Evolutionary conservation across 2,113 vertebrate genomes (phyloP).

Genomic region (Cichladusa arquata): DNA sequence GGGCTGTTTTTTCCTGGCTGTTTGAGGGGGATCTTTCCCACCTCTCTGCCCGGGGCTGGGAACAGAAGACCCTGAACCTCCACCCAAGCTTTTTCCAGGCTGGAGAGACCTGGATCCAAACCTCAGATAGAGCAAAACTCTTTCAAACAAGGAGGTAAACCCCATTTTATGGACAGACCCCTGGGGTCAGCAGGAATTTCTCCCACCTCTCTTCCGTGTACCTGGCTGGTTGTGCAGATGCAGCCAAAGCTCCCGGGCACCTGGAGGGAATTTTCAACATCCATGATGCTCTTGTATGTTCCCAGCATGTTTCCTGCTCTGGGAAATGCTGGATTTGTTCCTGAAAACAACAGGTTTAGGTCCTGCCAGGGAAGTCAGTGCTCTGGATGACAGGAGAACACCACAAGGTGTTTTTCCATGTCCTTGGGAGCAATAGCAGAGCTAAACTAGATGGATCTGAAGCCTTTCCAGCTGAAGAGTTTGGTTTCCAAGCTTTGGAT

Average conservation of each 20-base stretch:
- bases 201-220: rapidly evolving
- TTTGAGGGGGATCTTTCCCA: not conserved
- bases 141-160: not conserved
- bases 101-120: not conserved
- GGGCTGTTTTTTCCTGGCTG: too few species aligned
- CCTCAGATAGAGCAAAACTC: not conserved
- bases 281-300: rapidly evolving
- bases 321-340: not conserved
- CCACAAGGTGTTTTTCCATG: not conserved
- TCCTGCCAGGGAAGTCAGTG: not conserved
- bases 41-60: not conserved
- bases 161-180: rapidly evolving
- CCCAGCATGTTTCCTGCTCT: rapidly evolving
- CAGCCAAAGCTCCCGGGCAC: not conserved
- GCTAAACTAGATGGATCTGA: not conserved
- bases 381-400: not conserved
- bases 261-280: not conserved
- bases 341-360: not conserved
- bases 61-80: not conserved
- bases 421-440: not conserved
- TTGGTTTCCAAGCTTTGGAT: not conserved
- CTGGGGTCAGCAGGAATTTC: not conserved
- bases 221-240: not conserved
- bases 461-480: not conserved
- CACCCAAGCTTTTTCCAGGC: not conserved